A percentile compares a stretch with the other conserved stretches of the same genome.
phyloP scores from a whole-genome alignment of 2,797 vertebrate species.

The Lateolabrax maculatus region DNA sequence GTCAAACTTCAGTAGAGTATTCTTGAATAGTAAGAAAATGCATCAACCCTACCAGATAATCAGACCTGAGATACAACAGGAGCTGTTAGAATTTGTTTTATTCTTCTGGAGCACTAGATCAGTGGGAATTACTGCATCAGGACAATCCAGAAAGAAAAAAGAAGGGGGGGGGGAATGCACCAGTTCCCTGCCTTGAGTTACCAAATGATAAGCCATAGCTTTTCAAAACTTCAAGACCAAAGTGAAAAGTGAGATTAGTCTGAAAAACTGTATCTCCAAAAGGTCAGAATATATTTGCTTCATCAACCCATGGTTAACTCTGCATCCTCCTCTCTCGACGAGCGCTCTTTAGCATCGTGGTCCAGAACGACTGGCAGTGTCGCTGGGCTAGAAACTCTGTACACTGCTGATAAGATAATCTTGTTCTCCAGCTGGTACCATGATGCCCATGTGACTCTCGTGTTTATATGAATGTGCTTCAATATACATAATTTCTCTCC shows the following conservation, averaged over 20 bases:
- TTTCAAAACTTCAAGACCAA: constrained; percentile 57
- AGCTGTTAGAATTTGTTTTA: constrained; percentile 23
- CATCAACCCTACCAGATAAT: constrained; percentile 37
- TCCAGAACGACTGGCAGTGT: constrained; percentile 58
- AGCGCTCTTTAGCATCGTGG: constrained; percentile 46
- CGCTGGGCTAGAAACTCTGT: constrained; percentile 63
- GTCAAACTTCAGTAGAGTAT: constrained; percentile 45
- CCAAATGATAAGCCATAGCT: constrained; percentile 57
- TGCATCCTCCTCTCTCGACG: constrained; percentile 32
- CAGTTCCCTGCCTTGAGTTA: constrained; percentile 42
- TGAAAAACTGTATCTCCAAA: constrained; percentile 56
- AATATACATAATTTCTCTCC: constrained; percentile 60
- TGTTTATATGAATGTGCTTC: constrained; percentile 68
- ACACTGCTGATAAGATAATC: constrained; percentile 77
- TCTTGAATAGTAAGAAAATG: constrained; percentile 38
- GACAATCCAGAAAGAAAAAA: constrained; percentile 46
- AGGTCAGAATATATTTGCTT: constrained; percentile 63
- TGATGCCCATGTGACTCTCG: constrained; percentile 61
- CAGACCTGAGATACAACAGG: constrained; percentile 28
- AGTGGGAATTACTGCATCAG: constrained; percentile 32
- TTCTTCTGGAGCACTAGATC: constrained; percentile 35
- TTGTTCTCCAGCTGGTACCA: constrained; percentile 73
- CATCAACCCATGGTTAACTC: constrained; percentile 45
- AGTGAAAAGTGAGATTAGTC: constrained; percentile 54
- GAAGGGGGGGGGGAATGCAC: constrained; percentile 21